A percentile compares a stretch with the other conserved stretches of the same genome.
These are phyloP conservation scores for Cinclus cinclus DNA, from an alignment of 2,113 vertebrate species.

Conservation along the genomic window DNA sequence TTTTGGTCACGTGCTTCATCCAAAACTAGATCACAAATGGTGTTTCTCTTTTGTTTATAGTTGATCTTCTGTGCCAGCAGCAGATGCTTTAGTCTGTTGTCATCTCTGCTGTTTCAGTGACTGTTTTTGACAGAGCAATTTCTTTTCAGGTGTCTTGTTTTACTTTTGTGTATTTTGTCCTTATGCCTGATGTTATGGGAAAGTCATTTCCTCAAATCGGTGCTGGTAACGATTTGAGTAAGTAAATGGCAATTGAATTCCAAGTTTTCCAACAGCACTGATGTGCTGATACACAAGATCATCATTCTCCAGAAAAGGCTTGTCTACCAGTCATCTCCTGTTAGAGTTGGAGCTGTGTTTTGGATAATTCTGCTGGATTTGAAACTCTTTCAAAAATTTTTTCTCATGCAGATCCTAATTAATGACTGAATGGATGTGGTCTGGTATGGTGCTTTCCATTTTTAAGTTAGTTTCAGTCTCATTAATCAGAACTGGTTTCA, in stretches of 20 bases:
- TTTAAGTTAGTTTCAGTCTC: constrained; percentile 21
- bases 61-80: neutral
- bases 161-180: constrained; percentile 1
- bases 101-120: constrained; percentile 12
- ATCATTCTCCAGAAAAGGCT: constrained; percentile 1
- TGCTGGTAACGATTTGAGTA: neutral
- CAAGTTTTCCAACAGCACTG: neutral
- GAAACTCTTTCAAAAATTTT: neutral
- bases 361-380: constrained; percentile 9
- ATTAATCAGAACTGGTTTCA: neutral
- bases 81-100: constrained; percentile 35
- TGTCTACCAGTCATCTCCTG: neutral
- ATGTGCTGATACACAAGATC: neutral
- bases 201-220: neutral
- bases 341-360: neutral
- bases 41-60: constrained; percentile 4
- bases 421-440: neutral
- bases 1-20: neutral
- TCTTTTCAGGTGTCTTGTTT: constrained; percentile 41
- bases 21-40: neutral
- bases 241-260: constrained; percentile 21
- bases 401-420: neutral
- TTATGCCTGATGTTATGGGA: neutral
- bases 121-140: constrained; percentile 43
- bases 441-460: neutral